Conservation (phyloP, 1,140 invertebrate genomes). For the Nylanderia fulva region DNA sequence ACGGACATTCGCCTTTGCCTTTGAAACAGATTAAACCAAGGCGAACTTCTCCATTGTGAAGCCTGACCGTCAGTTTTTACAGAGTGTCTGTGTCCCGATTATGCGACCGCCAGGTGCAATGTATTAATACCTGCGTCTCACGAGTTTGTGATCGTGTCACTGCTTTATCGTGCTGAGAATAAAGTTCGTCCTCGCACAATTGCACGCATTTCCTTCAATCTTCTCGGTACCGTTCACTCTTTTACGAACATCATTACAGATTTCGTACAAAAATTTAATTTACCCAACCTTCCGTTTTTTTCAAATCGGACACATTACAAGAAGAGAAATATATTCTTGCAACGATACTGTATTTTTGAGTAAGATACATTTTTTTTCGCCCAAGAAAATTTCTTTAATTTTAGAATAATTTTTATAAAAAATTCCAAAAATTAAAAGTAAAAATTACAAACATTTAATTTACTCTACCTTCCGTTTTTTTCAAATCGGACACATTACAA, state of each 20-base stretch:
- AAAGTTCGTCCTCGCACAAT: constrained; percentile 25
- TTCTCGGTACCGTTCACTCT: constrained; percentile 18
- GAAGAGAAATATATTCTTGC: not conserved
- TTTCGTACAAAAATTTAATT: not conserved
- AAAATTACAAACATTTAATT: too few relatives aligned
- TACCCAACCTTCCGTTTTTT: not conserved
- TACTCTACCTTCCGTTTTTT: too few relatives aligned
- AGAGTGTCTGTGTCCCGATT: constrained; percentile 69
- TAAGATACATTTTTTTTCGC: not conserved
- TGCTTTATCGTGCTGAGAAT: constrained; percentile 33
- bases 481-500: not conserved
- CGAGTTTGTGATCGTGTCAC: constrained; percentile 64
- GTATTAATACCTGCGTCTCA: constrained; percentile 65
- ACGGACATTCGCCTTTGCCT: not conserved
- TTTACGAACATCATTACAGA: not conserved
- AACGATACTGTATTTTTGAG: not conserved
- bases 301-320: not conserved
- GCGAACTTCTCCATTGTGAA: constrained; percentile 26
- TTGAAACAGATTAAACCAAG: not conserved
- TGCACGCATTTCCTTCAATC: not conserved
- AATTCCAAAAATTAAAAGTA: too few relatives aligned
- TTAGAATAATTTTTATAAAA: not conserved
- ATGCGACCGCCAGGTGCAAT: constrained; percentile 67
- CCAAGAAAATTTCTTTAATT: not conserved
- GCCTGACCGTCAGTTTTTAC: constrained; percentile 16